A percentile compares a stretch with the other conserved stretches of the same genome.
phyloP scores from a whole-genome alignment of 2,797 vertebrate species.

The Taenioides sp. region DNA sequence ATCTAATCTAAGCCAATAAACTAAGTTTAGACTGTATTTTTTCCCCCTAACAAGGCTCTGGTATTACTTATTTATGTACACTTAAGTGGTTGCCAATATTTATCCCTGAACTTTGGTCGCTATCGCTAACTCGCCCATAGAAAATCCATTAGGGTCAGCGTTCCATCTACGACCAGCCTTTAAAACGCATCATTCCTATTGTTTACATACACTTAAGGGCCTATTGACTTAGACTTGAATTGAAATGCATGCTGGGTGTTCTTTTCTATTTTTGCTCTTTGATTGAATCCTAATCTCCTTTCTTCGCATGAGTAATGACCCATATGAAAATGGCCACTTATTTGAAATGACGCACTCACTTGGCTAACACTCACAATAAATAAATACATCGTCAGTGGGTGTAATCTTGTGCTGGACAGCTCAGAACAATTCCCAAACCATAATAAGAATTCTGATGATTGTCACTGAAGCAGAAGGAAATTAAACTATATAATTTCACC shows the following conservation, averaged over 20 bases:
- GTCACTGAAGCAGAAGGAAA: slow-evolving; percentile 27
- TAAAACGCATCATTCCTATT: background rate
- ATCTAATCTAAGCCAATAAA: background rate
- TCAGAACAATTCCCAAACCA: slow-evolving; percentile 31
- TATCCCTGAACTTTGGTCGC: background rate
- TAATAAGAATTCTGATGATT: slow-evolving; percentile 38
- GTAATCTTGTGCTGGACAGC: slow-evolving; percentile 8
- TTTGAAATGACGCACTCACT: slow-evolving; percentile 34
- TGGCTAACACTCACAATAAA: slow-evolving; percentile 28
- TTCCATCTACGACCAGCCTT: background rate
- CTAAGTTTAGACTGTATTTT: too few relatives aligned
- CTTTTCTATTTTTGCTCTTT: slow-evolving; percentile 13
- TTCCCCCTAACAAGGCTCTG: too few relatives aligned
- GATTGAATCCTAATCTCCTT: slow-evolving; percentile 24
- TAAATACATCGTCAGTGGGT: slow-evolving; percentile 33
- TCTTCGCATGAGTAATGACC: slow-evolving; percentile 23
- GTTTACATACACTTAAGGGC: background rate
- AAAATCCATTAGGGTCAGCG: background rate
- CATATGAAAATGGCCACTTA: slow-evolving; percentile 31
- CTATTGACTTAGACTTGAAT: background rate
- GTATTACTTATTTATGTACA: too few relatives aligned
- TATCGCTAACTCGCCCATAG: background rate
- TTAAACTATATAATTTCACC: slow-evolving; percentile 37
- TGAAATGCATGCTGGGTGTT: slow-evolving; percentile 7
- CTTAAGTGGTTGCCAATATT: too few relatives aligned